Conservation (phyloP, 2,113 vertebrate species). For the Vulpes vulpes region DNA sequence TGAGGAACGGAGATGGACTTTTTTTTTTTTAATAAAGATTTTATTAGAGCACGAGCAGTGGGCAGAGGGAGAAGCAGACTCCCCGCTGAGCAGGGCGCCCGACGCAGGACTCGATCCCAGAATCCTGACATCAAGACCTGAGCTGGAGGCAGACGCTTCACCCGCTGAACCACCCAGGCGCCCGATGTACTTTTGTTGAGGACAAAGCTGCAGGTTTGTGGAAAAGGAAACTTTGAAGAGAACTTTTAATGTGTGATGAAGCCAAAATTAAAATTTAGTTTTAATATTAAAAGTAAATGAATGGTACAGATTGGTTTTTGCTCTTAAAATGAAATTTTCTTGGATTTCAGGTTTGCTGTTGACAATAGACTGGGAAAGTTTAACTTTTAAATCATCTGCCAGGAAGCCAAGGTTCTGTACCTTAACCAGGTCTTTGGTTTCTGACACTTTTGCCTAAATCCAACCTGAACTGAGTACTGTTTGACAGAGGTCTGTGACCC, state of each 20-base stretch:
- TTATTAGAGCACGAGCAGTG: no score
- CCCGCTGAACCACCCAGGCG: no score
- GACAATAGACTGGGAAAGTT: not conserved
- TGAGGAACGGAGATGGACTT: not conserved
- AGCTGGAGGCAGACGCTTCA: no score
- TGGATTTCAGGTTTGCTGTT: not conserved
- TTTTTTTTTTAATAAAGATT: no score
- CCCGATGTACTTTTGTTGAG: not conserved
- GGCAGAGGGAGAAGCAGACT: no score
- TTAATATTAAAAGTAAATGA: not conserved
- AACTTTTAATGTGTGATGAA: not conserved
- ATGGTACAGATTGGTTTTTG: not conserved
- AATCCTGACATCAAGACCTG: no score
- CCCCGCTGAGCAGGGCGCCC: no score
- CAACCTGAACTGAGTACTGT: not conserved
- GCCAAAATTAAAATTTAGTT: not conserved
- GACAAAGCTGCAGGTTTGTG: not conserved
- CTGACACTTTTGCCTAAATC: not conserved
- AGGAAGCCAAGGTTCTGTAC: not conserved
- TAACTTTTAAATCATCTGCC: not conserved
- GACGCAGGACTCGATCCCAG: no score
- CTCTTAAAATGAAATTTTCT: not conserved
- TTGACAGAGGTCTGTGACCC: not conserved
- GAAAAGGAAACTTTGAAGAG: not conserved
- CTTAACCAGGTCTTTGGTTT: not conserved